These are phyloP conservation scores for Xyrauchen texanus DNA, from an alignment of 2,113 vertebrate species.

Conservation along the genomic window DNA sequence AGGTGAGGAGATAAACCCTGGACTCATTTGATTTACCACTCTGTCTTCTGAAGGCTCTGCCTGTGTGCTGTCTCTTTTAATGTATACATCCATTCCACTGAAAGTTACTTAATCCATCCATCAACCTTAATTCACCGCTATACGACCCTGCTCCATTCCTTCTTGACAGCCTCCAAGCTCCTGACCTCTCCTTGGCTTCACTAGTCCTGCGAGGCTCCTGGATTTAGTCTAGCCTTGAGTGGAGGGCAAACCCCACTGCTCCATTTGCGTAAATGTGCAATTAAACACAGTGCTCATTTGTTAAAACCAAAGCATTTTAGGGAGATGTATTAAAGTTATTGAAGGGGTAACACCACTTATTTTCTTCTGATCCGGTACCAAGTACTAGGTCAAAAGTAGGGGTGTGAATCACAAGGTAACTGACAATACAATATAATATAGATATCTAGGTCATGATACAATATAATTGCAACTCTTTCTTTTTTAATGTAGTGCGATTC, in stretches of 20 bases:
- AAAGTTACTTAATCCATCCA: conserved; percentile 52
- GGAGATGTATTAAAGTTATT: no score
- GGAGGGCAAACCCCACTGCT: background rate
- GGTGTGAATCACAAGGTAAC: no score
- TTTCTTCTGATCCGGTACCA: no score
- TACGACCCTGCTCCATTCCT: conserved; percentile 22
- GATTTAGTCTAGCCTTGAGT: conserved; percentile 22
- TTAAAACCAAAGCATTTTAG: no score
- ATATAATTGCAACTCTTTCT: no score
- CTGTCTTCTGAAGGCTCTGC: conserved; percentile 41
- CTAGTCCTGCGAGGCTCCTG: conserved; percentile 26
- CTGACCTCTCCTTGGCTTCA: conserved; percentile 37
- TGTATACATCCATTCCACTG: conserved; percentile 22
- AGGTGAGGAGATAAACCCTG: conserved; percentile 41
- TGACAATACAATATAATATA: no score
- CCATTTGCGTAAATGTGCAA: background rate
- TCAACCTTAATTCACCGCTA: conserved; percentile 42
- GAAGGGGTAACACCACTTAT: no score
- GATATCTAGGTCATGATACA: no score
- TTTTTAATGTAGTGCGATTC: no score
- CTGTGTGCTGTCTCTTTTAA: conserved; percentile 29
- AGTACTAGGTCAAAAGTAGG: no score
- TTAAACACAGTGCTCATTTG: background rate
- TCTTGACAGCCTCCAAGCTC: conserved; percentile 21
- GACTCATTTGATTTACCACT: conserved; percentile 51